Conservation (phyloP, 1,140 invertebrate genomes). For the Zaprionus gabonicus region DNA sequence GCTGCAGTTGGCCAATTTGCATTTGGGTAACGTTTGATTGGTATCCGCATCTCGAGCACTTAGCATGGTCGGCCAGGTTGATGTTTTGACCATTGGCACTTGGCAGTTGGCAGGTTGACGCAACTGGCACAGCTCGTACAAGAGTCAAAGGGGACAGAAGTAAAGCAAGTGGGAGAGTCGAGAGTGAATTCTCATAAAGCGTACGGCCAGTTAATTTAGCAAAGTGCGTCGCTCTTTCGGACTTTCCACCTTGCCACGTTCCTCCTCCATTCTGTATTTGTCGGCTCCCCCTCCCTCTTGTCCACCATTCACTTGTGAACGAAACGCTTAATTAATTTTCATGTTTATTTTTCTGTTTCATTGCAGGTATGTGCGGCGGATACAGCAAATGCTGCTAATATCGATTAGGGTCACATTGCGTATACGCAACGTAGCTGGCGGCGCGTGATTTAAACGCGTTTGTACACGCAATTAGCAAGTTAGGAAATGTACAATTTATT, state of each 20-base stretch:
- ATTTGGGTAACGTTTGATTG: conserved; percentile 77
- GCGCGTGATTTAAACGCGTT: conserved; percentile 30
- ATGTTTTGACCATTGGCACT: conserved; percentile 17
- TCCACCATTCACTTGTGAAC: not conserved
- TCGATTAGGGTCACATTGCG: conserved; percentile 69
- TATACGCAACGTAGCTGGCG: conserved; percentile 35
- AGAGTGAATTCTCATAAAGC: conserved; percentile 35
- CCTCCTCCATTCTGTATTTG: too few relatives aligned
- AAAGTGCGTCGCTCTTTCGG: conserved; percentile 59
- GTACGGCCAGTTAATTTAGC: conserved; percentile 63
- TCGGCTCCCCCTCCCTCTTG: not conserved
- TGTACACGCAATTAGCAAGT: not conserved
- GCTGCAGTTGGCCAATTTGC: conserved; percentile 74
- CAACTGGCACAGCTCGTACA: conserved; percentile 61
- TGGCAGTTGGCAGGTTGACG: conserved; percentile 52
- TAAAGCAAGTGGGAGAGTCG: conserved; percentile 11
- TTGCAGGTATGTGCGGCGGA: conserved; percentile 59
- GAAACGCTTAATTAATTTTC: conserved; percentile 57
- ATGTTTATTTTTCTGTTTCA: conserved; percentile 45
- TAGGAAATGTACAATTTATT: not conserved
- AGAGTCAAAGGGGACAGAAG: conserved; percentile 29
- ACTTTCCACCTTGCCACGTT: not conserved
- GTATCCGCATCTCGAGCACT: conserved; percentile 40
- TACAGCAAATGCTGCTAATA: conserved; percentile 48
- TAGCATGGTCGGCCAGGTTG: conserved; percentile 11